Conservation (phyloP, 92 coral and sea anemone species). For the Porites evermanni region DNA sequence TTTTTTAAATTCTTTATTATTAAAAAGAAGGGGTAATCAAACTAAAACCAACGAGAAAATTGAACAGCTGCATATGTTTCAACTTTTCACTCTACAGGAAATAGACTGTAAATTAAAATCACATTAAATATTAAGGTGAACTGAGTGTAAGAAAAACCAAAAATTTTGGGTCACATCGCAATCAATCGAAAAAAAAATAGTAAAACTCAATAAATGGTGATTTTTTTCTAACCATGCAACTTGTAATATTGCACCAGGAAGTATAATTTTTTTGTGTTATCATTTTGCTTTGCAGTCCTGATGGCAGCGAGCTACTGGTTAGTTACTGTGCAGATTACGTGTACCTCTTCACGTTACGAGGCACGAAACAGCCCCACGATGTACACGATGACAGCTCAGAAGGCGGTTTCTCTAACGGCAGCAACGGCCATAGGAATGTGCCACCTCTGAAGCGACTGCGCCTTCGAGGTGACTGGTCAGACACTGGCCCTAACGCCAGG, state of each 20-base stretch:
- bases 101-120: no score
- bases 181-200: no score
- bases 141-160: no score
- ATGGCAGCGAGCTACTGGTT: constrained; percentile 91
- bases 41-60: no score
- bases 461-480: constrained; percentile 99
- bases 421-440: constrained; percentile 70
- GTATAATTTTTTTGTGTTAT: not conserved
- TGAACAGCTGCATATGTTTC: no score
- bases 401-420: constrained; percentile 59
- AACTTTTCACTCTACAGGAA: no score
- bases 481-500: constrained; percentile 98
- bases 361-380: constrained; percentile 54
- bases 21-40: no score
- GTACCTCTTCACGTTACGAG: constrained; percentile 77
- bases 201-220: no score
- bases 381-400: constrained; percentile 40
- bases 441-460: constrained; percentile 92
- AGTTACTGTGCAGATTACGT: constrained; percentile 98
- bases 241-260: not conserved
- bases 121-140: no score
- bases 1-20: no score
- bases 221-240: not conserved
- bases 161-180: no score
- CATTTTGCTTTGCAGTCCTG: constrained; percentile 55